phyloP scores from a whole-genome alignment of 2,888 invertebrate species.

The Clivina fossor region DNA sequence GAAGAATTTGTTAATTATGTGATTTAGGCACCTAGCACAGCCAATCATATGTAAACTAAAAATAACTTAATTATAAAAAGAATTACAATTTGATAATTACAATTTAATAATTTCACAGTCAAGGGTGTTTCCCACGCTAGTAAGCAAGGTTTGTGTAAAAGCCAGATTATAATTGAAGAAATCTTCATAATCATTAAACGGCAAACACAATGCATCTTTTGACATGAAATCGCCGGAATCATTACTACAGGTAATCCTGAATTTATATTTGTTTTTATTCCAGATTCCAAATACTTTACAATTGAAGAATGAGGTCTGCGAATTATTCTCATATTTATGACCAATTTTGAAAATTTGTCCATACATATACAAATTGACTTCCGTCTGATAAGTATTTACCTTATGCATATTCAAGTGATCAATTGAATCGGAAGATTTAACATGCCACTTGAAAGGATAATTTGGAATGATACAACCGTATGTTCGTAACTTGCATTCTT shows the following conservation, averaged over 20 bases:
- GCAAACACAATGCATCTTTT: background rate
- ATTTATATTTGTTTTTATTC: conserved; percentile 1
- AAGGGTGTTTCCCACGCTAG: background rate
- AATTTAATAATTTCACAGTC: conserved; percentile 3
- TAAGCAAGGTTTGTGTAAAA: background rate
- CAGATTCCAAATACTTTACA: background rate
- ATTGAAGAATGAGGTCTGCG: conserved; percentile 8
- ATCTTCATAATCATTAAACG: background rate
- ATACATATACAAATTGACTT: background rate
- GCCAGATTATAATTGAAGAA: conserved; percentile 1
- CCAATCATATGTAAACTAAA: too few species aligned
- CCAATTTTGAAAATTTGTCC: conserved; percentile 7
- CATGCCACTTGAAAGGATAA: conserved; percentile 2
- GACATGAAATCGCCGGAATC: conserved; percentile 2
- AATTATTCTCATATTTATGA: conserved; percentile 9
- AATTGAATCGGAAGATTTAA: background rate
- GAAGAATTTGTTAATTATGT: too few species aligned
- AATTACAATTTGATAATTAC: too few species aligned
- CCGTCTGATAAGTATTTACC: background rate
- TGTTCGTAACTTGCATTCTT: conserved; percentile 2
- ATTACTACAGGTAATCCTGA: background rate
- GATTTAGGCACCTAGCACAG: too few species aligned
- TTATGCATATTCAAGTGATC: background rate
- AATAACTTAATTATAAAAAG: too few species aligned
- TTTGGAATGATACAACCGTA: conserved; percentile 1